Conservation (phyloP, 2,113 vertebrate genomes). For the Siniperca chuatsi region DNA sequence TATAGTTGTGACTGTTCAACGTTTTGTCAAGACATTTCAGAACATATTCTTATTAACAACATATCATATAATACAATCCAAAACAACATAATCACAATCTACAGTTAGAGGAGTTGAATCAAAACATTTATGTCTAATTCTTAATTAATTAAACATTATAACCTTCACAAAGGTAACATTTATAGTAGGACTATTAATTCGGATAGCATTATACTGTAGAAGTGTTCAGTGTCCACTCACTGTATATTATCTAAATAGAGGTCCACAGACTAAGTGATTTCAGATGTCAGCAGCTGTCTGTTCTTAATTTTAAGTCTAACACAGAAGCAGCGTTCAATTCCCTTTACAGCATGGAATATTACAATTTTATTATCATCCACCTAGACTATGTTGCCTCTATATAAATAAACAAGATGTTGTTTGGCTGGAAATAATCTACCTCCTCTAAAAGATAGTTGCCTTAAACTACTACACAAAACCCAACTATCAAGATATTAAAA, state of each 20-base stretch:
- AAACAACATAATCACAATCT: neutral
- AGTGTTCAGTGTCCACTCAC: neutral
- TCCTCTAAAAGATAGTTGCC: neutral
- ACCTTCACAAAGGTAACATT: neutral
- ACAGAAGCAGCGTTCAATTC: slow-evolving; percentile 31
- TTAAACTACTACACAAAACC: slow-evolving; percentile 3
- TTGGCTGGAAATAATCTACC: slow-evolving; percentile 7
- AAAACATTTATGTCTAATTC: neutral
- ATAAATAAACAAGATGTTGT: slow-evolving; percentile 24
- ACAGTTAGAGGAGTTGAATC: neutral
- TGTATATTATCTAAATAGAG: slow-evolving; percentile 4
- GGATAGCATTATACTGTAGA: neutral
- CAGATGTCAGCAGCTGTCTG: slow-evolving; percentile 13
- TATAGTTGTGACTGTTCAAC: neutral
- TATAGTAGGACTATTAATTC: neutral
- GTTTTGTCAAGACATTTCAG: neutral
- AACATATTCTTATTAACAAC: neutral
- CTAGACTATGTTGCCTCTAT: slow-evolving; percentile 19
- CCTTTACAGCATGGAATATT: slow-evolving; percentile 22
- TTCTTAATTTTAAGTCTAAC: slow-evolving; percentile 10
- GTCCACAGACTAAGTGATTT: slow-evolving; percentile 8
- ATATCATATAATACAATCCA: neutral
- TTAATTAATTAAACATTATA: neutral
- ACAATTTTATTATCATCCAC: slow-evolving; percentile 33
- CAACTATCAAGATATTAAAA: neutral